phyloP scores from a whole-genome alignment of 2,888 invertebrate genomes.

The Drosophila mimica region DNA sequence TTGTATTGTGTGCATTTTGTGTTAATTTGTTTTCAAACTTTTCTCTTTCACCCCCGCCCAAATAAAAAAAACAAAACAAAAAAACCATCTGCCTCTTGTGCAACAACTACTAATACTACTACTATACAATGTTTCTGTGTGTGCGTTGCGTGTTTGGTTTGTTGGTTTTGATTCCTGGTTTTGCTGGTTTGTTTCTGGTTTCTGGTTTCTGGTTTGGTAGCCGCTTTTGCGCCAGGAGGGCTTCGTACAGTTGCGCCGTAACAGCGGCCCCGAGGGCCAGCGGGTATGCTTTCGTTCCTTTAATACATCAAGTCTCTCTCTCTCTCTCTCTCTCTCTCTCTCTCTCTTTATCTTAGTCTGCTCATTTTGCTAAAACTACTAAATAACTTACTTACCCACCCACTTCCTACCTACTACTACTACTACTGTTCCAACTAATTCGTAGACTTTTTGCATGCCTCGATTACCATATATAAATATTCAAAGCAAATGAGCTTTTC shows the following conservation, averaged over 20 bases:
- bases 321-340: not conserved
- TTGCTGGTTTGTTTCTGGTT: conserved; percentile 51
- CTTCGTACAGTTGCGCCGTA: conserved; percentile 83
- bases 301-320: conserved; percentile 60
- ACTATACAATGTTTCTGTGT: conserved; percentile 62
- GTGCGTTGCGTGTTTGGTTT: conserved; percentile 71
- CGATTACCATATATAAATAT: conserved; percentile 45
- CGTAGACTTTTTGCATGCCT: conserved; percentile 72
- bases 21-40: conserved; percentile 68
- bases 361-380: conserved; percentile 34
- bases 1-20: conserved; percentile 63
- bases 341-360: conserved; percentile 22
- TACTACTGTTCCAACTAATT: conserved; percentile 34
- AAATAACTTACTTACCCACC: conserved; percentile 16
- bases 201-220: conserved; percentile 65
- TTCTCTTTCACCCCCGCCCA: conserved; percentile 60
- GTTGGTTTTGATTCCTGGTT: conserved; percentile 66
- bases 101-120: conserved; percentile 31
- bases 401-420: conserved; percentile 12
- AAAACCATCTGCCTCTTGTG: conserved; percentile 39
- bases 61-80: conserved; percentile 4
- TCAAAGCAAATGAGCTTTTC: conserved; percentile 45
- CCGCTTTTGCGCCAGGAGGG: conserved; percentile 83
- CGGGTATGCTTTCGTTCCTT: conserved; percentile 80
- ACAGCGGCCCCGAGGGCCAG: conserved; percentile 83